Conservation (phyloP, 2,888 invertebrate species). For the Sepioteuthis lessoniana region DNA sequence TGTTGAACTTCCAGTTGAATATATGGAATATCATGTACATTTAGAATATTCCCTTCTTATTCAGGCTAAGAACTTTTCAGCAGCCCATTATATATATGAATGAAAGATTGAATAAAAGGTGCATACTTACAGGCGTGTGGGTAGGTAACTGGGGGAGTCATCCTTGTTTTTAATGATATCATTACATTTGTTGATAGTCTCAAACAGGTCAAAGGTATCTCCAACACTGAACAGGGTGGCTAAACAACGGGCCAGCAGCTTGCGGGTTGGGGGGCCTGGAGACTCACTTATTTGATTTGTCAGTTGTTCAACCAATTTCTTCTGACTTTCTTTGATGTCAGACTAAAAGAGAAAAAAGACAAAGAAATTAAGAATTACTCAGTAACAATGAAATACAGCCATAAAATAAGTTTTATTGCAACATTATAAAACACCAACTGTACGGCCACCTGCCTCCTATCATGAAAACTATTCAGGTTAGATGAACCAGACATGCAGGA, state of each 20-base stretch:
- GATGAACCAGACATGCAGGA: no score
- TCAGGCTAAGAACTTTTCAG: no score
- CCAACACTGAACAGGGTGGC: conserved; percentile 97
- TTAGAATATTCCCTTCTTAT: no score
- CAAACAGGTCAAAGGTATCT: conserved; percentile 95
- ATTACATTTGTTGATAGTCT: conserved; percentile 98
- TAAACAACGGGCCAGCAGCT: conserved; percentile 90
- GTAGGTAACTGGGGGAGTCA: conserved; percentile 95
- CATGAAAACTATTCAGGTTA: no score
- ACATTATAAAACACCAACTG: neutral
- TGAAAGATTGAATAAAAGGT: neutral
- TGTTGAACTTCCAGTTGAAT: no score
- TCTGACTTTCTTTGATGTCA: conserved; percentile 96
- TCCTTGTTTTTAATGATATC: conserved; percentile 97
- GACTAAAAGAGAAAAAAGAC: conserved; percentile 80
- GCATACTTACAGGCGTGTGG: conserved; percentile 89
- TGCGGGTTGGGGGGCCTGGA: conserved; percentile 94
- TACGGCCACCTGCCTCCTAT: no score
- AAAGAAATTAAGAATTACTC: neutral
- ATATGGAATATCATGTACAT: no score
- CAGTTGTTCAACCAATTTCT: conserved; percentile 94
- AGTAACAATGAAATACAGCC: neutral
- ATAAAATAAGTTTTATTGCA: neutral
- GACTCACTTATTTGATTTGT: conserved; percentile 89
- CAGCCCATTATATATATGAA: no score